Base-by-base conservation (phyloP, 2,797 vertebrate species). In the Acanthis flammea region DNA sequence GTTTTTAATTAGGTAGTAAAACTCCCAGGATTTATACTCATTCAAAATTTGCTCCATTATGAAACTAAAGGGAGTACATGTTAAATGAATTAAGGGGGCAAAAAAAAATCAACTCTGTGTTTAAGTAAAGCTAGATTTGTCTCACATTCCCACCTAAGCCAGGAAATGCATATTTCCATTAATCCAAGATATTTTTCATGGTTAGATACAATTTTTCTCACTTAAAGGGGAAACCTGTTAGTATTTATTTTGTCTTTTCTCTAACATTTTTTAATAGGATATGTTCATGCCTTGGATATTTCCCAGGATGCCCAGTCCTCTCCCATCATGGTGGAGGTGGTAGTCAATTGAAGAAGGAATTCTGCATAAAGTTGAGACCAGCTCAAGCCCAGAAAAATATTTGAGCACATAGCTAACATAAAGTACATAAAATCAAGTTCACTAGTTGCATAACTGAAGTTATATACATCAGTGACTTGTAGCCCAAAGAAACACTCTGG, bases 1-100 rank as follows among this genome's bases (percentile, higher is more conserved):
- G 97, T 91, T 98, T 98, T 97, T 97, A 97, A 98, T 98, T 97
- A 97, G 95, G 94, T 82, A 94, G 96, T 97, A 97, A 97, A 97
- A 95, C 39, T 93, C 93, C 13, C 18, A 95, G 94, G 96, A 97
- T 97, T 97, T 97, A 97, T 97, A 91, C 71, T 63, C 2, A 2
- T 85, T 97, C 91, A 94, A 92, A 95, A 91, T 75, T 95, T 96
- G 54, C 65, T 70, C 73, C 58, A 84, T 96, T 97, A 97, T 92
- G 92, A 97, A 97, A 92, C 94, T 75, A 90, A 92, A 94, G 96
- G 96, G 97, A 97, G 68, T 96, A 92, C 47, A 94, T 77, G 51
- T 94, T 94, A 97, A 95, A 96, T 87, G 22, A 92, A 96, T 96
- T 86, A 82, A 74, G 22, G 12, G 14, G 35, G 7, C n/a, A 6